phyloP scores from a whole-genome alignment of 2,113 vertebrate genomes.

The Amazona vittata region DNA sequence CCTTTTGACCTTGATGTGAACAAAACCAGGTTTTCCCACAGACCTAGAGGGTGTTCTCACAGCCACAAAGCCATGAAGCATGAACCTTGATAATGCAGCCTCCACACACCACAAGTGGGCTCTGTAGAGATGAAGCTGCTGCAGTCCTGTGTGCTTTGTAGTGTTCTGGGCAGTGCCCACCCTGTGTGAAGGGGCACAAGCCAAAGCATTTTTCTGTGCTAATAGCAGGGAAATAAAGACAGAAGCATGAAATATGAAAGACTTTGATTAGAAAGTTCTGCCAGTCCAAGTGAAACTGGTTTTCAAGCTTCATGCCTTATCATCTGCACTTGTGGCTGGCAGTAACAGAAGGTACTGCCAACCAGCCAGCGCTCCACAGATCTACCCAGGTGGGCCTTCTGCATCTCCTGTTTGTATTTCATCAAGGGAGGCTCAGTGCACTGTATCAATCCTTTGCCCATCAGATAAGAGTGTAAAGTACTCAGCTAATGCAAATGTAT shows the following conservation, averaged over 20 bases:
- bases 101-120: rapidly evolving
- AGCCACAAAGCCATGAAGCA: background rate
- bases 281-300: background rate
- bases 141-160: background rate
- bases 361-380: background rate
- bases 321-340: background rate
- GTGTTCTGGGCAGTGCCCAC: background rate
- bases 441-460: background rate
- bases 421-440: background rate
- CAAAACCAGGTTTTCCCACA: background rate
- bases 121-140: background rate
- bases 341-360: background rate
- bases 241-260: background rate
- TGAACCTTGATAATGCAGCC: no score
- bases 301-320: background rate
- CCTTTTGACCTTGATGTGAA: background rate
- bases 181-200: background rate
- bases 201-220: background rate
- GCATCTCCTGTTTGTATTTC: background rate
- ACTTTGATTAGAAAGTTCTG: background rate
- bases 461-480: conserved; percentile 44
- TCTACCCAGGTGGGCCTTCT: conserved; percentile 35
- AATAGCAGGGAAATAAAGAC: background rate
- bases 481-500: conserved; percentile 47
- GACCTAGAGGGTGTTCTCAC: rapidly evolving